Evolutionary conservation across 2,113 vertebrate species (phyloP).

Genomic region (Collichthys lucidus): DNA sequence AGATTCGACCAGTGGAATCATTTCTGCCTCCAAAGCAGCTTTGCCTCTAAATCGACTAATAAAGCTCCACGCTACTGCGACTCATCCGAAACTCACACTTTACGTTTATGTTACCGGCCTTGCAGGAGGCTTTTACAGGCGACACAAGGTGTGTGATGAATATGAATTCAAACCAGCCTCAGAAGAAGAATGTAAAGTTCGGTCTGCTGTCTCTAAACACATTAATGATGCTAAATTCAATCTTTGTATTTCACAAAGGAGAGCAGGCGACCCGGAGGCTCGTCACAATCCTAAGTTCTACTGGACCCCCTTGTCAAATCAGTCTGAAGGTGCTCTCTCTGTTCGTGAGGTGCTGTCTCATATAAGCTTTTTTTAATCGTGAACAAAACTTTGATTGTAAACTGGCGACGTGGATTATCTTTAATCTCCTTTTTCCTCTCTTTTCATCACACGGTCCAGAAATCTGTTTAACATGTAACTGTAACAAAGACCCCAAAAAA

Average conservation of each 20-base stretch:
- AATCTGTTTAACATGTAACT: conserved; percentile 76
- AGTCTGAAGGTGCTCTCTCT: conserved; percentile 57
- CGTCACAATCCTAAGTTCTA: not conserved
- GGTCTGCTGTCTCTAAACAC: not conserved
- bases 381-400: conserved; percentile 86
- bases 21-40: conserved; percentile 33
- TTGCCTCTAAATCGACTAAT: not conserved
- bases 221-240: not conserved
- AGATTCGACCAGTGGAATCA: conserved; percentile 14
- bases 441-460: conserved; percentile 58
- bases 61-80: not conserved
- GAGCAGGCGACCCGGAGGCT: not conserved
- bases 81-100: not conserved
- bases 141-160: not conserved
- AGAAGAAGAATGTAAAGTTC: not conserved
- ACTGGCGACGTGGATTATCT: conserved; percentile 91
- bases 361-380: conserved; percentile 79
- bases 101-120: not conserved
- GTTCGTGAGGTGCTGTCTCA: conserved; percentile 75
- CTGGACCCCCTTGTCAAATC: not conserved
- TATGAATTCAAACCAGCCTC: not conserved
- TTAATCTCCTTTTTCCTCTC: conserved; percentile 68
- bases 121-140: not conserved
- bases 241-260: not conserved
- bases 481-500: not conserved